Evolutionary conservation across 2,888 invertebrate species (phyloP), one percentile per base, ranked within the genome.

Genomic region (Gerris lacustris): DNA sequence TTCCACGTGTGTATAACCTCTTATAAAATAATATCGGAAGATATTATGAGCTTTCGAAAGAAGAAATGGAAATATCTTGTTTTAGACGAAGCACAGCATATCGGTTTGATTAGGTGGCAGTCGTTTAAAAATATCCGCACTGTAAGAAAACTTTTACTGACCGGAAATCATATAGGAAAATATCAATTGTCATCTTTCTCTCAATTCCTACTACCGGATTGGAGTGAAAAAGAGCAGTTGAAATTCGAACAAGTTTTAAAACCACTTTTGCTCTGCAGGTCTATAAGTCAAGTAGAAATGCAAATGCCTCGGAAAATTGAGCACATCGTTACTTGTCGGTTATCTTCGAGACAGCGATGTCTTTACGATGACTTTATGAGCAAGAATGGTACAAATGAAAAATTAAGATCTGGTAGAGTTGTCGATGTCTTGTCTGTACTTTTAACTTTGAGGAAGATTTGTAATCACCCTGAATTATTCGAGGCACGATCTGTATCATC

Each of bases 311-410:
- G 89, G 80, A 97, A 97, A 82, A 94, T 92, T 82, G 97, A 98
- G 81, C 96, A 96, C 82, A 89, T 97, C 75, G 85, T 97, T 44
- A 87, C 93, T 87, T 97, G 96, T 79, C 86, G 93, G 68, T 85
- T 99, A 76, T 94, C 98, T 62, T 96, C 95, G 82, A 86, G 99
- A 62, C 99, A 99, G 82, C 87, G 98, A 74, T 96, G 88, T 83
- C 86, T 99, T 72, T 99, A 99, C 83, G 98, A 99, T 82, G 99
- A 99, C 82, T 99, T 98, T 83, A 98, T 99, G 97, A 90, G 94
- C 69, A 87, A 95, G 77, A 89, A 18, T 6, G 31, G 18, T 80
- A 99, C 99, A 68, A 90, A 87, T 79, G 96, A 97, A 84, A 95
- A 94, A 7, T 84, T 99, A 76, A 90, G 91, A 44, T 87, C 90